phyloP scores from a whole-genome alignment of 2,113 vertebrate species.

The Rhynchopsitta pachyrhyncha region DNA sequence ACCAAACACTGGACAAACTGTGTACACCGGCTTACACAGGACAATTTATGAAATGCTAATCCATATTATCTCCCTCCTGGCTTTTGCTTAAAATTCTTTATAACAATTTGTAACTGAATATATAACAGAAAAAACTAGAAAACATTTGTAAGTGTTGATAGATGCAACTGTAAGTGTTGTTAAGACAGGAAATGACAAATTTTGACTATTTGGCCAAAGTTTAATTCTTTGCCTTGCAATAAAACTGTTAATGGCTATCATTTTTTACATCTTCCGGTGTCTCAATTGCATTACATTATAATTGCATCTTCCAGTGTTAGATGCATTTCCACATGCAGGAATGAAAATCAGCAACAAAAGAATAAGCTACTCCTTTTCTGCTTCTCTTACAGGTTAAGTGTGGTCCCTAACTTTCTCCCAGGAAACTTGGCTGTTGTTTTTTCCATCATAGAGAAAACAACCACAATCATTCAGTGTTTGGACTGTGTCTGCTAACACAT shows the following conservation, averaged over 20 bases:
- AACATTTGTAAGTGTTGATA: slow-evolving; percentile 6
- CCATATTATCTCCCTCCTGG: not conserved
- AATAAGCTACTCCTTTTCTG: not conserved
- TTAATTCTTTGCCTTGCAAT: not conserved
- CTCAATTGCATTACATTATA: not conserved
- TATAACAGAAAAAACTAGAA: not conserved
- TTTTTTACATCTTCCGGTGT: not conserved
- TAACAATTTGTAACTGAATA: not conserved
- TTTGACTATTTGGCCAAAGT: not conserved
- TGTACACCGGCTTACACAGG: not conserved
- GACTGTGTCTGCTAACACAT: not conserved
- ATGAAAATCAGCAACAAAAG: not conserved
- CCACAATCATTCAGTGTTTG: not conserved
- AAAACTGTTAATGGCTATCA: not conserved
- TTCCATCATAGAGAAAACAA: not conserved
- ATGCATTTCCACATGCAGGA: not conserved
- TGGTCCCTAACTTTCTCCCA: not conserved
- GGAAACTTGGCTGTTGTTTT: not conserved
- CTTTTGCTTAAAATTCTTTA: not conserved
- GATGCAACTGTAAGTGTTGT: not conserved
- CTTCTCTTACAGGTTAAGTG: not conserved
- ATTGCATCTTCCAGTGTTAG: not conserved
- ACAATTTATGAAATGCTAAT: slow-evolving; percentile 9
- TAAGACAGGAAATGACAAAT: slow-evolving; percentile 32
- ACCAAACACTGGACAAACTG: not conserved